These are phyloP conservation scores for Pristionchus arcanus DNA, from an alignment of 2,888 invertebrate species.

Conservation along the genomic window DNA sequence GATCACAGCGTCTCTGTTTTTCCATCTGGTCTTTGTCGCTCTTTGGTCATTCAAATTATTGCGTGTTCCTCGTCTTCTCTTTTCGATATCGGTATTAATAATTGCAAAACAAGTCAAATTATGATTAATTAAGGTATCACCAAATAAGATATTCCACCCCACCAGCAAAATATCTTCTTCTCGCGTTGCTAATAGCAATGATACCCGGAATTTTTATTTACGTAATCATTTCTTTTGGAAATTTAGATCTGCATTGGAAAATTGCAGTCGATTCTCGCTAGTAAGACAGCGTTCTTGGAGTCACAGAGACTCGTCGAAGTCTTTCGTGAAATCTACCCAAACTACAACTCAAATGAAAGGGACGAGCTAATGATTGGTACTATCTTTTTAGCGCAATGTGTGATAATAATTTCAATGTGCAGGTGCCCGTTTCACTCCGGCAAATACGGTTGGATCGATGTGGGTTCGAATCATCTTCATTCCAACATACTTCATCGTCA, in stretches of 20 bases:
- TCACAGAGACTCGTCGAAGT: neutral
- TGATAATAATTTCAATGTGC: no score
- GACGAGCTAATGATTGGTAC: neutral
- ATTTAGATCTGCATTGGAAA: no score
- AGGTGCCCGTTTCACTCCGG: no score
- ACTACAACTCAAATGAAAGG: neutral
- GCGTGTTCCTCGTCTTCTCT: neutral
- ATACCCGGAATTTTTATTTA: neutral
- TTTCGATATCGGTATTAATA: neutral
- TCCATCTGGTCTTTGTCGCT: neutral
- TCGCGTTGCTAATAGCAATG: neutral
- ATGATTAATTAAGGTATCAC: neutral
- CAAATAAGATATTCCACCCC: neutral
- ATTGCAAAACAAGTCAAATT: no score
- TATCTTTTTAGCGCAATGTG: no score
- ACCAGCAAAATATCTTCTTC: neutral
- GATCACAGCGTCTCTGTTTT: neutral
- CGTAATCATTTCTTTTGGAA: neutral
- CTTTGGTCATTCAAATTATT: neutral
- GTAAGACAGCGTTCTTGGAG: neutral
- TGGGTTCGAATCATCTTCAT: neutral
- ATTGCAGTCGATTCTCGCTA: no score
- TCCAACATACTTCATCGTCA: neutral
- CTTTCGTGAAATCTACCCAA: neutral
- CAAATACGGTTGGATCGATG: neutral